Base-by-base conservation (phyloP, 1,140 invertebrate genomes). In the Aphelinus certus region DNA sequence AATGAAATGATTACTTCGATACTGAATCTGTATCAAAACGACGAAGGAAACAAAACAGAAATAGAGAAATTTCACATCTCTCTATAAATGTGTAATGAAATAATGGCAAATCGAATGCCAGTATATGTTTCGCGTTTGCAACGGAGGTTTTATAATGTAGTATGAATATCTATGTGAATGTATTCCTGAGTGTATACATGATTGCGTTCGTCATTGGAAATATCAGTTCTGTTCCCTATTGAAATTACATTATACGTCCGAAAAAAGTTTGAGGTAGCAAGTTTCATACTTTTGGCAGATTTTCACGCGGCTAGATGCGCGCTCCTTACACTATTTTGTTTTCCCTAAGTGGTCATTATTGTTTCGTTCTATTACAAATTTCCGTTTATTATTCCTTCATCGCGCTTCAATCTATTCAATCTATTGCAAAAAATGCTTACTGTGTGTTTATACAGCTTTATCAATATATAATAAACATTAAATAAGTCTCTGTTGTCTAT, bases 201-300 rank as follows among this genome's bases (percentile, higher is more conserved):
- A 61, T 48, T 69, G 10, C 26, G 60, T 56, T 45, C 47, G n/a
- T n/a, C 65, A 62, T 53, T 6, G 4, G 65, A 7, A 71, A 72
- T 76, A 42, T 76, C 49, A 61, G 64, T 78, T 79, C 49, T 74
- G 73, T 64, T 75, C 66, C 65, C 75, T 76, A 77, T 78, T 81
- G 73, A n/a, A 68, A 43, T 77, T 60, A 75, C 7, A 51, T 68
- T 72, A 73, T 55, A 71, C 45, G 47, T 60, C 45, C 67, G 53
- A 78, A 81, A 84, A 84, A 78, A 81, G 78, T 79, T 77, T 85
- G 86, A 86, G 86, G 86, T 87, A 86, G 85, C 79, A 83, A 70
- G 60, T 82, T 81, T 82, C 79, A 81, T 82, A 81, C 78, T 80
- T 83, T 83, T 83, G 81, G 82, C 81, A 83, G 79, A 80, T 75